These are phyloP conservation scores for Spheniscus humboldti DNA, from an alignment of 2,797 vertebrate genomes.

Conservation along the genomic window DNA sequence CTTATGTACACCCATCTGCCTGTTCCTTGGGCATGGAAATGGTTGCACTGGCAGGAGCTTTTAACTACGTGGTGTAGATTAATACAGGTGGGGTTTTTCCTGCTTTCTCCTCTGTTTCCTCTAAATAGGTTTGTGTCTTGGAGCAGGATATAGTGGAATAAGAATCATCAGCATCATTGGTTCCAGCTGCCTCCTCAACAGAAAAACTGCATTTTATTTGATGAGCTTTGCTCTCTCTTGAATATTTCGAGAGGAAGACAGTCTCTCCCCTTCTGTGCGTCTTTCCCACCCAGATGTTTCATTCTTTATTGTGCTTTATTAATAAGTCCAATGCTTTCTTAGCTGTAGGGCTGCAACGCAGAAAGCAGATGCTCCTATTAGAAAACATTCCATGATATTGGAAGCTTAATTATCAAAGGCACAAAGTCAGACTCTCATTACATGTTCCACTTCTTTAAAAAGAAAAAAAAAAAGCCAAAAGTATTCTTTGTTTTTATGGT, in stretches of 20 bases:
- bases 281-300: not conserved
- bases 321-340: not conserved
- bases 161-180: slow-evolving; percentile 1
- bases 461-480: not conserved
- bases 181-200: slow-evolving; percentile 25
- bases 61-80: not conserved
- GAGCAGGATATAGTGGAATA: not conserved
- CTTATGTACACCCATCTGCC: slow-evolving; percentile 51
- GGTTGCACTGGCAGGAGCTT: not conserved
- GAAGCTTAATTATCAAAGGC: slow-evolving; percentile 12
- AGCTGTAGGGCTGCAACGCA: not conserved
- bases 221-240: not conserved
- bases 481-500: not conserved
- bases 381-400: not conserved
- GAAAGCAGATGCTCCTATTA: slow-evolving; percentile 21
- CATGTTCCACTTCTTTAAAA: not conserved
- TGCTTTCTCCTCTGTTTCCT: not conserved
- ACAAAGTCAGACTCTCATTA: slow-evolving; percentile 6
- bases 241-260: not conserved
- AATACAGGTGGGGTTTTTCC: slow-evolving; percentile 25
- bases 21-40: slow-evolving; percentile 14
- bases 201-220: slow-evolving; percentile 11
- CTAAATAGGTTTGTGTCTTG: not conserved
- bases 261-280: not conserved
- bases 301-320: slow-evolving; percentile 30